A percentile compares a stretch with the other conserved stretches of the same genome.
Evolutionary conservation across 2,797 vertebrate genomes (phyloP).

Genomic region (Gymnoscopelus braueri): DNA sequence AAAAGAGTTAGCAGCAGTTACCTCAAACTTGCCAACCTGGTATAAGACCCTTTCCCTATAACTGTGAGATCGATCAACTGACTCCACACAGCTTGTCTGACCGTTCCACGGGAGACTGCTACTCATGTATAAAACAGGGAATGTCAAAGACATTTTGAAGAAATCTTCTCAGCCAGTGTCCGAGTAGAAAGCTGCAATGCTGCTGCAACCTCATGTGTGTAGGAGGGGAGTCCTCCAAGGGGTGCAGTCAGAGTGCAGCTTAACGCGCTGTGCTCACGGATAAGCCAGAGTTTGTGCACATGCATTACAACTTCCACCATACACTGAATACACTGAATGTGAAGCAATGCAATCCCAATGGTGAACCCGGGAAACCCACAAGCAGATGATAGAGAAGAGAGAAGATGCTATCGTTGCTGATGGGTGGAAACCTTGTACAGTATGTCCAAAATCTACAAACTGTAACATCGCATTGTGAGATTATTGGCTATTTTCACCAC

Average conservation of each 20-base stretch:
- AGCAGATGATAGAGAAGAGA: slow-evolving; percentile 11
- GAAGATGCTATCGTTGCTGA: background rate
- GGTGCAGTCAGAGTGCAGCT: slow-evolving; percentile 3
- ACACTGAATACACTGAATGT: background rate
- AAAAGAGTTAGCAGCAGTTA: slow-evolving; percentile 17
- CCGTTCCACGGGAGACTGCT: slow-evolving; percentile 37
- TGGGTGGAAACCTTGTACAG: too few relatives aligned
- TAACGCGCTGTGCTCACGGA: background rate
- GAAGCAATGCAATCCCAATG: background rate
- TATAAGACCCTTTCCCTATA: slow-evolving; percentile 8
- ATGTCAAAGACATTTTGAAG: slow-evolving; percentile 40
- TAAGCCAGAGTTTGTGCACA: background rate
- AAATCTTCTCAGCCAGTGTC: slow-evolving; percentile 26
- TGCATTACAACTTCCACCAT: too few relatives aligned
- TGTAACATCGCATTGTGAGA: too few relatives aligned
- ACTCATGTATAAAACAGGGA: slow-evolving; percentile 41
- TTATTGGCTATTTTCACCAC: too few relatives aligned
- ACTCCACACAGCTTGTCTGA: slow-evolving; percentile 25
- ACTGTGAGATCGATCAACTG: slow-evolving; percentile 32
- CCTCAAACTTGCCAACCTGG: slow-evolving; percentile 18
- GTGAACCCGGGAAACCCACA: background rate
- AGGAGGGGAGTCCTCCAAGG: slow-evolving; percentile 4
- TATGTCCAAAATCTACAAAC: too few relatives aligned
- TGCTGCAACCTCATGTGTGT: slow-evolving; percentile 38
- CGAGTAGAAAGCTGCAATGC: slow-evolving; percentile 49